phyloP scores from a whole-genome alignment of 2,888 invertebrate genomes.

The Mesoligia furuncula region DNA sequence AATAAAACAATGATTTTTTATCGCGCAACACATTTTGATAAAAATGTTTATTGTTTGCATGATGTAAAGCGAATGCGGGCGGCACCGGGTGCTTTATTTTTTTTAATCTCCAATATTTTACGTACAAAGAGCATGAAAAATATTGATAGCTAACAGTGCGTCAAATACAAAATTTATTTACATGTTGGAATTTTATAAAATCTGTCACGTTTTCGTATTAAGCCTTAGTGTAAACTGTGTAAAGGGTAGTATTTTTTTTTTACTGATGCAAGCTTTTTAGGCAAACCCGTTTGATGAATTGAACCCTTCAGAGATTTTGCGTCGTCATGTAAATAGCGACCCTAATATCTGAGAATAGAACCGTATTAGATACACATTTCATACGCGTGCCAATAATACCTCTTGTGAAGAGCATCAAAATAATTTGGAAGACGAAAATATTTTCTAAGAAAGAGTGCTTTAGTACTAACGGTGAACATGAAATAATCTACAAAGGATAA shows the following conservation, averaged over 20 bases:
- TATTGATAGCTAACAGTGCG: constrained; percentile 67
- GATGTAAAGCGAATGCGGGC: constrained; percentile 75
- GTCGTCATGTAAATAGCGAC: constrained; percentile 65
- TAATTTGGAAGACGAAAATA: constrained; percentile 25
- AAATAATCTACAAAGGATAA: not conserved
- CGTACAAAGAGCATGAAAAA: constrained; percentile 69
- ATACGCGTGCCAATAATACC: constrained; percentile 37
- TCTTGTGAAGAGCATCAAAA: constrained; percentile 19
- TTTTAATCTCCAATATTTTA: constrained; percentile 66
- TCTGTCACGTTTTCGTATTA: constrained; percentile 19
- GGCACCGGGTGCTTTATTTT: constrained; percentile 62
- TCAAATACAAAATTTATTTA: constrained; percentile 63
- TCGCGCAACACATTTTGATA: constrained; percentile 59
- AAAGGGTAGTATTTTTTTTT: constrained; percentile 43
- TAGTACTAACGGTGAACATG: not conserved
- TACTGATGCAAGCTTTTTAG: constrained; percentile 37
- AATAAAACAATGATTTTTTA: constrained; percentile 51
- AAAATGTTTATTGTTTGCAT: constrained; percentile 70
- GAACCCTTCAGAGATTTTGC: constrained; percentile 49
- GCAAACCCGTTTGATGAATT: constrained; percentile 46
- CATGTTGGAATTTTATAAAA: constrained; percentile 54
- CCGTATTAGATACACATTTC: constrained; percentile 52
- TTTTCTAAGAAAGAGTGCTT: constrained; percentile 12
- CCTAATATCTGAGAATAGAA: constrained; percentile 53
- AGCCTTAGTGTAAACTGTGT: too few relatives aligned